These are phyloP conservation scores for Spheniscus humboldti DNA, from an alignment of 2,797 vertebrate species.

Conservation along the genomic window DNA sequence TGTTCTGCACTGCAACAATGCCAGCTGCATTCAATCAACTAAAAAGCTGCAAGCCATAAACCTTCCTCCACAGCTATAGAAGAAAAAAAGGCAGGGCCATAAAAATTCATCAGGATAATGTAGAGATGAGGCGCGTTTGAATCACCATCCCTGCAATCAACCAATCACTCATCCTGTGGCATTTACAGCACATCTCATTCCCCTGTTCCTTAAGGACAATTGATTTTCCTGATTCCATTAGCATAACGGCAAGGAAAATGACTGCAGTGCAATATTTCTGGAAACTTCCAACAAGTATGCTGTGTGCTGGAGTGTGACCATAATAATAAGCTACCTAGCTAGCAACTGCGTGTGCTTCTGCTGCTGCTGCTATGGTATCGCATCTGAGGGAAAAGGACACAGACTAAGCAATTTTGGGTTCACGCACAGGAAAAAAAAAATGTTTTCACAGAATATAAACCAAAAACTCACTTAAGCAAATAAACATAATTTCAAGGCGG, in stretches of 20 bases:
- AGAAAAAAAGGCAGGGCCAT: slow-evolving; percentile 79
- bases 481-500: slow-evolving; percentile 66
- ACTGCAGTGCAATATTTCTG: slow-evolving; percentile 86
- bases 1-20: slow-evolving; percentile 84
- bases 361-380: slow-evolving; percentile 62
- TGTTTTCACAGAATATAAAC: slow-evolving; percentile 55
- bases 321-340: slow-evolving; percentile 77
- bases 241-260: slow-evolving; percentile 87
- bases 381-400: slow-evolving; percentile 68
- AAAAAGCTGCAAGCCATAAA: slow-evolving; percentile 86
- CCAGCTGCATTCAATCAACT: slow-evolving; percentile 86
- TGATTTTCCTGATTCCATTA: slow-evolving; percentile 92
- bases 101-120: slow-evolving; percentile 89
- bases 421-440: not conserved
- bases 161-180: slow-evolving; percentile 89
- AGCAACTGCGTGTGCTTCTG: slow-evolving; percentile 66
- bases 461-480: slow-evolving; percentile 63
- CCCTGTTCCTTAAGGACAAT: slow-evolving; percentile 91
- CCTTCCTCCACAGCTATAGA: slow-evolving; percentile 80
- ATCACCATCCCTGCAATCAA: slow-evolving; percentile 81
- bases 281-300: slow-evolving; percentile 85
- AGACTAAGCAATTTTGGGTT: slow-evolving; percentile 64
- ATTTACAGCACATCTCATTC: slow-evolving; percentile 91
- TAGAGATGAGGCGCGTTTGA: slow-evolving; percentile 80
- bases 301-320: slow-evolving; percentile 81